Evolutionary conservation across 2,113 vertebrate species (phyloP), one percentile per base, ranked within the genome.

Genomic region (Poeciliopsis turrubarensis): DNA sequence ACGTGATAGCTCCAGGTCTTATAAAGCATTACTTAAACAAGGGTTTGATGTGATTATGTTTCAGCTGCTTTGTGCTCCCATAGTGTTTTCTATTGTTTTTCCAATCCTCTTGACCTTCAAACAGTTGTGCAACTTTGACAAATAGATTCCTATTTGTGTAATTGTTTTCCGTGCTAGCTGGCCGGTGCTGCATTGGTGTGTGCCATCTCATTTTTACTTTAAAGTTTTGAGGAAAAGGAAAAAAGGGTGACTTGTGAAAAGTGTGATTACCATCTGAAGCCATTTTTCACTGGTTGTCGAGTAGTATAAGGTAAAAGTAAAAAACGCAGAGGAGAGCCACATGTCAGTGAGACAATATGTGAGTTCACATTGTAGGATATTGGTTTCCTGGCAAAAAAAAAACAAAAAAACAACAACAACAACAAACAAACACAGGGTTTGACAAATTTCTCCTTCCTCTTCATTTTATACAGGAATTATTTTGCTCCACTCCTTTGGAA

Each of bases 121-220:
- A 87, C 78, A 76, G 78, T 82, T 60, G 27, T 60, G 41, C 72
- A 60, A 88, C 88, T 87, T 94, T 92, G 87, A 79, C 64, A 88
- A 88, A 88, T 88, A 22, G 84, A 89, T 93, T 90, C 72, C 80
- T 87, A 82, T 87, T 88, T 87, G 77, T 81, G 67, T 90, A 89
- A 92, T 89, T 86, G 80, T 88, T 73, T 92, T 89, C 85, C 73
- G 75, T 83, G 77, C 79, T 75, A 69, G 61, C 73, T 89, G 57
- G 70, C 69, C 73, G 73, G 72, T 73, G 34, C 70, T 82, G 39
- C 71, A 60, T 65, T 73, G 67, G 65, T 85, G 85, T 81, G 44
- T 81, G 44, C 30, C 65, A 81, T 89, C 83, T 68, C 65, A 72
- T 72, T 88, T 85, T 85, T 79, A 39, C 32, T 69, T 81, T 78